These are phyloP conservation scores for Lycodopsis pacificus DNA, from an alignment of 2,797 vertebrate genomes.

Conservation along the genomic window DNA sequence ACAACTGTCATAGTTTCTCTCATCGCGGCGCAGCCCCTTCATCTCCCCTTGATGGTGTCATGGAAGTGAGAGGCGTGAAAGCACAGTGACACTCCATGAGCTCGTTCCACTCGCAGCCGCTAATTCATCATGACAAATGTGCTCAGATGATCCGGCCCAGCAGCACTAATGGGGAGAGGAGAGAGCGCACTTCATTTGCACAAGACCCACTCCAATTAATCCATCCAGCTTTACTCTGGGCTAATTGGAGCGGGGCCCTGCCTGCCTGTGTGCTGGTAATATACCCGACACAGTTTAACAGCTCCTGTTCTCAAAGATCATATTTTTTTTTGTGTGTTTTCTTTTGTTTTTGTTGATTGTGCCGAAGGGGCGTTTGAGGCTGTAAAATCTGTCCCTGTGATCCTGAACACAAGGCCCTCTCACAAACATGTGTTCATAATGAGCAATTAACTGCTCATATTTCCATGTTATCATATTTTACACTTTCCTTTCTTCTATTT, in stretches of 20 bases:
- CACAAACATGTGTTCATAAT: constrained; percentile 63
- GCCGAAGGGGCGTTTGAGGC: constrained; percentile 63
- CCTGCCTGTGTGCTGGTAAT: constrained; percentile 77
- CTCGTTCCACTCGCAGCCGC: constrained; percentile 79
- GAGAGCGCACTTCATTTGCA: constrained; percentile 82
- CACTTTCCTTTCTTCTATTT: constrained; percentile 53
- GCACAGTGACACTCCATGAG: constrained; percentile 80
- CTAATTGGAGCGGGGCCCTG: constrained; percentile 83
- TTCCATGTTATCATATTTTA: constrained; percentile 53
- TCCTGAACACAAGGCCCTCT: constrained; percentile 59
- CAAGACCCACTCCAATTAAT: constrained; percentile 85
- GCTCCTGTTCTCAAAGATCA: constrained; percentile 73
- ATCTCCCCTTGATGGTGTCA: constrained; percentile 83
- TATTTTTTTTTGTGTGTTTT: constrained; percentile 41
- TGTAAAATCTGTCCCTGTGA: constrained; percentile 60
- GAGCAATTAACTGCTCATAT: constrained; percentile 56
- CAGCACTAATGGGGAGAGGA: constrained; percentile 82
- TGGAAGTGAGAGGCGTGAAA: constrained; percentile 84
- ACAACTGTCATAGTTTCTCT: constrained; percentile 82
- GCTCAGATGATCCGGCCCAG: constrained; percentile 84
- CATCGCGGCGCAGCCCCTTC: constrained; percentile 78
- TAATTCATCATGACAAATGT: constrained; percentile 88
- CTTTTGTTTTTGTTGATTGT: constrained; percentile 36
- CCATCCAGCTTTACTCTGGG: constrained; percentile 83
- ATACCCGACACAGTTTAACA: constrained; percentile 79